Percentiles rank a stretch among this genome's conserved stretches.
Conservation (phyloP, 2,797 vertebrate genomes). For the Acipenser oxyrinchus region DNA sequence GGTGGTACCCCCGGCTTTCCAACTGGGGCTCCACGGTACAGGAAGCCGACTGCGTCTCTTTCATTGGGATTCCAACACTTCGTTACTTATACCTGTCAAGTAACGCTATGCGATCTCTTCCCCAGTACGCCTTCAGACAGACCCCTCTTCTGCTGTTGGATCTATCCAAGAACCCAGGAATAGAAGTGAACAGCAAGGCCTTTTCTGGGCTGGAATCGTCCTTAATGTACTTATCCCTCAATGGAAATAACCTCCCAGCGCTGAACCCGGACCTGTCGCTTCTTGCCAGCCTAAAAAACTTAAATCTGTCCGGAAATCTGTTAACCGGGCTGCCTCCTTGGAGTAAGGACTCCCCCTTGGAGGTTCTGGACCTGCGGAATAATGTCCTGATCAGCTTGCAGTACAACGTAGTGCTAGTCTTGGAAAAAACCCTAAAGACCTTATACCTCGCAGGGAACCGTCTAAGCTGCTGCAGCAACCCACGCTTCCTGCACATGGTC, state of each 20-base stretch:
- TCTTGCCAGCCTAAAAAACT: constrained; percentile 61
- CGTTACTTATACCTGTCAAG: constrained; percentile 66
- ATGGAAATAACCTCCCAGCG: constrained; percentile 62
- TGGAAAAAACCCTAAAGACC: constrained; percentile 73
- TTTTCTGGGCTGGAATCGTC: constrained; percentile 72
- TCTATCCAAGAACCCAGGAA: constrained; percentile 73
- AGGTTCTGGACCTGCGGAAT: constrained; percentile 80
- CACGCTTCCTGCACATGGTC: constrained; percentile 67
- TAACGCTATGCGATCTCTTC: constrained; percentile 61
- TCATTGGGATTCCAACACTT: constrained; percentile 56
- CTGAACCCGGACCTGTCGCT: constrained; percentile 68
- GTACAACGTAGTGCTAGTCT: constrained; percentile 55
- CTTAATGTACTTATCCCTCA: constrained; percentile 68
- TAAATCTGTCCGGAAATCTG: constrained; percentile 80
- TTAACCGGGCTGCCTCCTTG: constrained; percentile 66
- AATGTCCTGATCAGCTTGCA: constrained; percentile 78
- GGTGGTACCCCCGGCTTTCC: constrained; percentile 24
- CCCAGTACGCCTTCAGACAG: constrained; percentile 55
- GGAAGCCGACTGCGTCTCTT: constrained; percentile 53
- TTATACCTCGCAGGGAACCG: constrained; percentile 84
- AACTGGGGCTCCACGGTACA: constrained; percentile 27
- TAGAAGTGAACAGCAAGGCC: constrained; percentile 62
- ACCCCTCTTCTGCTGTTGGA: constrained; percentile 70
- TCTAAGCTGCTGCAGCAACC: constrained; percentile 79
- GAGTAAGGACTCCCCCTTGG: constrained; percentile 64